A percentile compares a stretch with the other conserved stretches of the same genome.
Evolutionary conservation across 2,797 vertebrate species (phyloP).

Genomic region (Calcarius lapponicus): DNA sequence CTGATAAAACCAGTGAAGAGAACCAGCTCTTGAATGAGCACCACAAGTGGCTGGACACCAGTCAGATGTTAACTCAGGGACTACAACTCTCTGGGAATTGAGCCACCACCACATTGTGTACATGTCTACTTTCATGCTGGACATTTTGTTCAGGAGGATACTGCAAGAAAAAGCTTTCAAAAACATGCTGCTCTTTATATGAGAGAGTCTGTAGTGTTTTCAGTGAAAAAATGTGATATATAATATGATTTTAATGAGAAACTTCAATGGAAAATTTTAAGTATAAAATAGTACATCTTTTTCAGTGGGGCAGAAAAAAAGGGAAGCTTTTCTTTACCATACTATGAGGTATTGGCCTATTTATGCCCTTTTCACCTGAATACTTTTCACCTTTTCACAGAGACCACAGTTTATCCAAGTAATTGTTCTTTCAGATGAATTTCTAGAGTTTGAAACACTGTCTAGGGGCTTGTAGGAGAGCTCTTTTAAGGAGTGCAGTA

Average conservation of each 20-base stretch:
- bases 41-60: not conserved
- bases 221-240: not conserved
- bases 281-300: not conserved
- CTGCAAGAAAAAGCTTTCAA: not conserved
- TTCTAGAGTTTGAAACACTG: slow-evolving; percentile 20
- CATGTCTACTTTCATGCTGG: not conserved
- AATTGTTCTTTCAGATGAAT: slow-evolving; percentile 39
- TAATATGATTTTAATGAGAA: not conserved
- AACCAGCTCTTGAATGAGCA: not conserved
- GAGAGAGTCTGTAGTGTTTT: not conserved
- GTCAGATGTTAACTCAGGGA: not conserved
- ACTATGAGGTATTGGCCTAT: not conserved
- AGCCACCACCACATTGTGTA: fast-evolving
- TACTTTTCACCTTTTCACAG: no score
- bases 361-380: slow-evolving; percentile 13
- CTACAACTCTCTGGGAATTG: not conserved
- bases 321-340: not conserved
- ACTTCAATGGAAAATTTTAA: not conserved
- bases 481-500: not conserved
- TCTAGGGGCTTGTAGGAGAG: not conserved
- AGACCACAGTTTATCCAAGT: slow-evolving; percentile 19
- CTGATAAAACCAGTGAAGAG: not conserved
- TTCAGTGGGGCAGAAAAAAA: not conserved
- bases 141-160: not conserved
- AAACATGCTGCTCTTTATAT: not conserved